Conservation (phyloP, 2,113 vertebrate species). For the Halichoeres trimaculatus region DNA sequence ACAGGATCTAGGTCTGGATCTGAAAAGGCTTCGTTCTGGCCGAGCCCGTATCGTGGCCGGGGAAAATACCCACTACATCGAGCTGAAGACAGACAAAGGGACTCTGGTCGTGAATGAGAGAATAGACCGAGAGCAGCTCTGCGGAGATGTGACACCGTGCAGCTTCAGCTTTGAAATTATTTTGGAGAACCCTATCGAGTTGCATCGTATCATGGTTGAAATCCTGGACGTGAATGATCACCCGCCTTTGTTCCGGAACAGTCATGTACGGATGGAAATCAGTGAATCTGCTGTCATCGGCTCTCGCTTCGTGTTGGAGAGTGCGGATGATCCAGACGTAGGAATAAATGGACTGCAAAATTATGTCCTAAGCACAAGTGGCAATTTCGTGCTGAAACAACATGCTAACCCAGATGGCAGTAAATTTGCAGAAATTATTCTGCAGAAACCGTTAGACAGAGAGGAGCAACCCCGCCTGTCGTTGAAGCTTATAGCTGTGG, state of each 20-base stretch:
- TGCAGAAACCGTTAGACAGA: constrained; percentile 76
- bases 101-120: constrained; percentile 66
- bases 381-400: constrained; percentile 75
- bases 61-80: constrained; percentile 56
- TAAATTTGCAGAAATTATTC: constrained; percentile 77
- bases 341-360: constrained; percentile 75
- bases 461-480: constrained; percentile 63
- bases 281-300: constrained; percentile 54
- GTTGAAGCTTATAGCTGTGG: constrained; percentile 76
- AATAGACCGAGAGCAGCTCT: constrained; percentile 74
- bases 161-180: constrained; percentile 71
- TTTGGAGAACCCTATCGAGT: constrained; percentile 76
- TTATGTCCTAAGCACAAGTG: constrained; percentile 74
- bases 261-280: constrained; percentile 56
- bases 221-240: constrained; percentile 74
- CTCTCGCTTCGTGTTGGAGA: constrained; percentile 60
- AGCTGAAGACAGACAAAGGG: constrained; percentile 76
- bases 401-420: constrained; percentile 69
- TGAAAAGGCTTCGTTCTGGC: constrained; percentile 2
- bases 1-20: constrained; percentile 9
- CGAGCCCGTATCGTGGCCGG: constrained; percentile 11
- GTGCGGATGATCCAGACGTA: constrained; percentile 79
- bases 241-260: constrained; percentile 33
- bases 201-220: constrained; percentile 59
- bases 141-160: constrained; percentile 61